These are phyloP conservation scores for Momotus momota DNA, from an alignment of 2,797 vertebrate genomes.

Conservation along the genomic window DNA sequence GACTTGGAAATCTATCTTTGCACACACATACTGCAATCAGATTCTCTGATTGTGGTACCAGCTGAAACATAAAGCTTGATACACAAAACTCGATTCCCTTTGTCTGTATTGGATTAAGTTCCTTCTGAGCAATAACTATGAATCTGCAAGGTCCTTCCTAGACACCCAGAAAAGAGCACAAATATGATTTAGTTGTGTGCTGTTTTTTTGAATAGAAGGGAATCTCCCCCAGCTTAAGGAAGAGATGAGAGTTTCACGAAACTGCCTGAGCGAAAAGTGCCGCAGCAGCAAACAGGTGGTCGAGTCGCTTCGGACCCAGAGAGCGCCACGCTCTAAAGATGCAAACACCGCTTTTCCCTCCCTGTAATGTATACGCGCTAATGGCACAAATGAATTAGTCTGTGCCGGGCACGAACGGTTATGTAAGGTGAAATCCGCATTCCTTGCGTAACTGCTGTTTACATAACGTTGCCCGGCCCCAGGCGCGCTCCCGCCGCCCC, in stretches of 20 bases:
- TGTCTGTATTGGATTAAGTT: not conserved
- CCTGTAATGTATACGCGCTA: not conserved
- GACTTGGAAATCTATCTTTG: not conserved
- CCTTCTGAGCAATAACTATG: not conserved
- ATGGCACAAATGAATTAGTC: not conserved
- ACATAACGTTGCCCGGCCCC: not conserved
- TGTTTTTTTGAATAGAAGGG: not conserved
- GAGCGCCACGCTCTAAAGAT: rapidly evolving
- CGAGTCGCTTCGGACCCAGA: not conserved
- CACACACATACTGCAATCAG: not conserved
- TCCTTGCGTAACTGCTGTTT: conserved; percentile 50
- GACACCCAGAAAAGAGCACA: not conserved
- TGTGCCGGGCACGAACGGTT: not conserved
- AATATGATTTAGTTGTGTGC: not conserved
- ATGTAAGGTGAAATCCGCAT: conserved; percentile 43
- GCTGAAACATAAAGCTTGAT: not conserved
- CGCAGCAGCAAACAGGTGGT: not conserved
- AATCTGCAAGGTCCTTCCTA: not conserved
- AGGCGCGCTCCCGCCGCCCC: not conserved
- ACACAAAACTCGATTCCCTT: not conserved
- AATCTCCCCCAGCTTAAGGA: not conserved
- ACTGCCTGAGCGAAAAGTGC: not conserved
- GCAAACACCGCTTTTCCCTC: not conserved
- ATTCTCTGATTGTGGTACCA: not conserved
- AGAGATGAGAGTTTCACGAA: rapidly evolving